Evolutionary conservation across 1,140 invertebrate species (phyloP).

Genomic region (Lutraria rhynchaena): DNA sequence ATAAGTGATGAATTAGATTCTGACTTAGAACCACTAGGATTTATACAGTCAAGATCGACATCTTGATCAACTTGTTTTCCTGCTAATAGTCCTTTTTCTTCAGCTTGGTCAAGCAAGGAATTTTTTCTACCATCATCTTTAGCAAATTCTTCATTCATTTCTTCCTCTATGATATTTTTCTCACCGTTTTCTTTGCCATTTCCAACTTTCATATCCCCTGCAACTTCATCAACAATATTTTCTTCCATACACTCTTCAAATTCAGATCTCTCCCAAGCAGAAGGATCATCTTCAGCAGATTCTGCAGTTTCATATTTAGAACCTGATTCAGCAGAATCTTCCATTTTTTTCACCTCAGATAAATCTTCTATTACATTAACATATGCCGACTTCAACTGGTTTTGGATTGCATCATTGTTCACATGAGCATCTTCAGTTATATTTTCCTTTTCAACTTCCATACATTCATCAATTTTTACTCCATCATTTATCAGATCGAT

Average conservation of each 20-base stretch:
- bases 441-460: too few species aligned
- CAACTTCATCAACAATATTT: background rate
- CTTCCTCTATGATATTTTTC: background rate
- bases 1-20: slow-evolving; percentile 2
- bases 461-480: too few species aligned
- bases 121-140: background rate
- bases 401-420: too few species aligned
- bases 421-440: too few species aligned
- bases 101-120: too few species aligned
- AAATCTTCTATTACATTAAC: background rate
- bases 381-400: too few species aligned
- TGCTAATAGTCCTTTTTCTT: background rate
- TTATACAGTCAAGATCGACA: too few species aligned
- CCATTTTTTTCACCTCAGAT: slow-evolving; percentile 13
- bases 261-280: slow-evolving; percentile 43
- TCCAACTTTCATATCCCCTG: too few species aligned
- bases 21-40: background rate
- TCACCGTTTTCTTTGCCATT: background rate
- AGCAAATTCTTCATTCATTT: background rate
- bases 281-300: slow-evolving; percentile 47
- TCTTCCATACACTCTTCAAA: slow-evolving; percentile 28
- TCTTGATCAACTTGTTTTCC: background rate
- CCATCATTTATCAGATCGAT: too few species aligned
- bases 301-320: slow-evolving; percentile 56
- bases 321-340: slow-evolving; percentile 27